Evolutionary conservation across 2,113 vertebrate genomes (phyloP), one percentile per base, ranked within the genome.

Genomic region (Chelonoidis abingdonii): DNA sequence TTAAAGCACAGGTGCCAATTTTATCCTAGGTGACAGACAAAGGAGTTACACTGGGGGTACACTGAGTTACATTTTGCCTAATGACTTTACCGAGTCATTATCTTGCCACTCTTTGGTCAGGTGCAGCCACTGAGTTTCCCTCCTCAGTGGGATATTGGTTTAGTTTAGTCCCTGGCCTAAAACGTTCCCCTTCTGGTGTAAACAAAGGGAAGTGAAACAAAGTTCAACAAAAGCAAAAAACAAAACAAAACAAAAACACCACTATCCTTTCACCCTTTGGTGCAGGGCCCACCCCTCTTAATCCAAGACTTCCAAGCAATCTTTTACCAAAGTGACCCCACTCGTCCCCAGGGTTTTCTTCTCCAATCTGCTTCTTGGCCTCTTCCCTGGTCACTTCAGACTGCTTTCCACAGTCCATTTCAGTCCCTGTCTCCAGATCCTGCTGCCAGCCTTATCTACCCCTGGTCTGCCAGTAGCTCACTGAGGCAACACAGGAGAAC

Each of bases 101-200:
- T 12, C 72, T 76, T 76, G 72, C 38, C 19, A 11, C 19, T 44
- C 41, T 78, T 78, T 72, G 59, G 41, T 27, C 12, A 76, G 11
- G 25, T 12, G 41, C 6, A 47, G 41, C 12, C 12, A 25, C n/a
- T 27, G 6, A 78, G 75, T 31, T 89, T 92, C 44, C 50, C 53
- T n/a, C 57, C 52, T 59, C 83, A 57, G 2, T 35, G 49, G 38
- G 16, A 62, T 0, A 1, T 54, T 53, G 49, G 31, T 10, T 24
- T 57, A 57, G n/a, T 4, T 44, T 4, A 57, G 53, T 27, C 52
- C 49, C 38, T 47, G 29, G 3, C 7, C 54, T 10, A 83, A 57
- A 38, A 2, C 25, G 5, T 53, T 56, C 35, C 11, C 35, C 50
- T 57, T 84, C 6, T 76, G 80, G 24, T 35, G 41, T 41, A 41